These are phyloP conservation scores for Sarcophaga peregrina DNA, from an alignment of 1,140 invertebrate genomes.

Conservation along the genomic window DNA sequence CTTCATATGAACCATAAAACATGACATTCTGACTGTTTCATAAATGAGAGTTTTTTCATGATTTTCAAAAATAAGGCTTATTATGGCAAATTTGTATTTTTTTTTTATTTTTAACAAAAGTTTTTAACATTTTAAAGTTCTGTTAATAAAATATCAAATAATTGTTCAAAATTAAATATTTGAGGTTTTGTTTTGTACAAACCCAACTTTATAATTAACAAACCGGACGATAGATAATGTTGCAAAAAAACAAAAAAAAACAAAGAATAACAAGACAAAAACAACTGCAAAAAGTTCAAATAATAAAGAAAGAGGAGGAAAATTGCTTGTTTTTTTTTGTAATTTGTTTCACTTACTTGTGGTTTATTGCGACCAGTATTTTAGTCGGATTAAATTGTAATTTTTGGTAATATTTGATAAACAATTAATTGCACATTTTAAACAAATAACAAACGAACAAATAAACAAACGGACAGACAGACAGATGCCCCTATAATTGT, in stretches of 20 bases:
- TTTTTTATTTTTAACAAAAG: too few relatives aligned
- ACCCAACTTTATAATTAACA: constrained; percentile 15
- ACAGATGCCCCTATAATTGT: not conserved
- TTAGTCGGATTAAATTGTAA: constrained; percentile 9
- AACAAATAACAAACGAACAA: not conserved
- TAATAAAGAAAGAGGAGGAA: too few relatives aligned
- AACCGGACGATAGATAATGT: not conserved
- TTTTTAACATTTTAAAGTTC: not conserved
- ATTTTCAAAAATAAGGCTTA: too few relatives aligned
- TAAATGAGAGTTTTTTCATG: too few relatives aligned
- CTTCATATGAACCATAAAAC: too few relatives aligned
- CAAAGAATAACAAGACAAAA: not conserved
- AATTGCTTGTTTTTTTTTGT: not conserved
- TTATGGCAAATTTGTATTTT: too few relatives aligned
- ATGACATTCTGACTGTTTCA: too few relatives aligned
- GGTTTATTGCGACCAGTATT: constrained; percentile 17
- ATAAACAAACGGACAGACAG: too few relatives aligned
- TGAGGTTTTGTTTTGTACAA: not conserved
- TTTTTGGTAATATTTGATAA: constrained; percentile 20
- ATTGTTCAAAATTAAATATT: not conserved
- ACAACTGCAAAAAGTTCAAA: too few relatives aligned
- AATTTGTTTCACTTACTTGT: not conserved
- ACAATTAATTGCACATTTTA: not conserved
- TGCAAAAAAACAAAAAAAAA: not conserved
- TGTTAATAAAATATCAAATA: not conserved